Evolutionary conservation across 2,797 vertebrate genomes (phyloP).

Genomic region (Heteromormyrus szaboi): DNA sequence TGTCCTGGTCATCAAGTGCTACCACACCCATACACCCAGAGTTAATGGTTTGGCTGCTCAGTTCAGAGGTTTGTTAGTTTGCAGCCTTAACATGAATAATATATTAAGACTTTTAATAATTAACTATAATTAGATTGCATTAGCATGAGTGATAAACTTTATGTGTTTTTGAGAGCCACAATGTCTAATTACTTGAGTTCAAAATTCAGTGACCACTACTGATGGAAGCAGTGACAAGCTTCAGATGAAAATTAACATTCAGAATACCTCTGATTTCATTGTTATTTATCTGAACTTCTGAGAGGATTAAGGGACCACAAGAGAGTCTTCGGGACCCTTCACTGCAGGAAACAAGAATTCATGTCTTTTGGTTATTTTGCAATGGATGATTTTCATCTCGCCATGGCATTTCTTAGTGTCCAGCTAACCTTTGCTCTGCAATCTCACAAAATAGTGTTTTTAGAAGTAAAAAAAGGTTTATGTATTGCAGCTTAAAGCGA

Average conservation of each 20-base stretch:
- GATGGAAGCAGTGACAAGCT: neutral
- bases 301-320: neutral
- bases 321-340: neutral
- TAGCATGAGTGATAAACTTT: neutral
- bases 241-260: neutral
- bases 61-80: neutral
- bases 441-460: neutral
- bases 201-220: neutral
- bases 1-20: neutral
- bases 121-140: neutral
- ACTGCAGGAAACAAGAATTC: neutral
- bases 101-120: neutral
- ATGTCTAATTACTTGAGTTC: neutral
- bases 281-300: neutral
- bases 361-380: neutral
- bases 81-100: neutral
- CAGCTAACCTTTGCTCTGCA: neutral
- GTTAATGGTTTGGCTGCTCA: neutral
- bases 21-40: neutral
- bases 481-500: neutral
- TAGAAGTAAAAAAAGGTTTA: neutral
- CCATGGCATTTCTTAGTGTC: neutral
- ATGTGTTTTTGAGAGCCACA: neutral
- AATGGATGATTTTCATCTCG: neutral
- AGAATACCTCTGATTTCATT: neutral